Evolutionary conservation across 2,888 invertebrate species (phyloP).

Genomic region (Dynastes hyllus): DNA sequence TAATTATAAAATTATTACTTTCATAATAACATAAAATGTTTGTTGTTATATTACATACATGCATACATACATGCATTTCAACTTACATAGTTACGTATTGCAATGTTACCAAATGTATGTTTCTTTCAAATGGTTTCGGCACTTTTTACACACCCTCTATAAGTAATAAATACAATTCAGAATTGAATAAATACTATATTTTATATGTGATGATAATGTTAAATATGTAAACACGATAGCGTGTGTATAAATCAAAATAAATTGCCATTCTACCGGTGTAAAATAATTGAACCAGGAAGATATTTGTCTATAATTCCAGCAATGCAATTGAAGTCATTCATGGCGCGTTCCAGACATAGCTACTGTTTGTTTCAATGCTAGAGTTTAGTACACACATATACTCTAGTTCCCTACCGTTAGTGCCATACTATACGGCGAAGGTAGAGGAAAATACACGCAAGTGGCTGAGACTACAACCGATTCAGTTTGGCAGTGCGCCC

Average conservation of each 20-base stretch:
- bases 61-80: too few species aligned
- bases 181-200: background rate
- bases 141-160: background rate
- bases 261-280: background rate
- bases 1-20: too few species aligned
- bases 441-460: constrained; percentile 42
- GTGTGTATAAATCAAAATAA: background rate
- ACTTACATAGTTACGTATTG: too few species aligned
- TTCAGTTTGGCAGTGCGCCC: constrained; percentile 67
- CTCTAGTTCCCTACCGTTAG: constrained; percentile 20
- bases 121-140: too few species aligned
- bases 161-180: background rate
- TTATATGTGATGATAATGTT: background rate
- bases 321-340: constrained; percentile 42
- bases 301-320: constrained; percentile 33
- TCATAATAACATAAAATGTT: too few species aligned
- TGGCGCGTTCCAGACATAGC: constrained; percentile 42
- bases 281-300: constrained; percentile 27
- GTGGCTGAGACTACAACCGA: constrained; percentile 52
- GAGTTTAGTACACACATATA: constrained; percentile 11
- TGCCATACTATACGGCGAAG: constrained; percentile 33
- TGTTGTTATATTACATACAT: too few species aligned
- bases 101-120: too few species aligned
- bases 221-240: background rate
- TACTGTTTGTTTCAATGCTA: constrained; percentile 40